Conservation (phyloP, 2,113 vertebrate genomes). For the Caloenas nicobarica region DNA sequence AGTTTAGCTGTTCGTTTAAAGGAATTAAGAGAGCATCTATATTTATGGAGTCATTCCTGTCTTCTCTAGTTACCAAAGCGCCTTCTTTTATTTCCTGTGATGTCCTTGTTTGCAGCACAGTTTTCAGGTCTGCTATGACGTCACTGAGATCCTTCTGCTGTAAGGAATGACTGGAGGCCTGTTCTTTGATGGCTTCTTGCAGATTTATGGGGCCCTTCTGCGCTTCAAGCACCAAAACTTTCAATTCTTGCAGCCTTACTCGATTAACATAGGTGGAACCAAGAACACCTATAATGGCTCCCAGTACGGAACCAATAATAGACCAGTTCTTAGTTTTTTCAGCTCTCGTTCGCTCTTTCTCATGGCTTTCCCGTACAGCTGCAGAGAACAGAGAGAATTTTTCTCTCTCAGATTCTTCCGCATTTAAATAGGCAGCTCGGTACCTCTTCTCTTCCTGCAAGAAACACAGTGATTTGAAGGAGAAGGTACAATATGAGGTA, state of each 20-base stretch:
- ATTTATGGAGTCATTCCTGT: slow-evolving; percentile 39
- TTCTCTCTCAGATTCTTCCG: slow-evolving; percentile 88
- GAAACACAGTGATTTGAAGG: slow-evolving; percentile 15
- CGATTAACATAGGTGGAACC: slow-evolving; percentile 96
- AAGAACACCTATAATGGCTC: slow-evolving; percentile 92
- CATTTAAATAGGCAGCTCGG: slow-evolving; percentile 76
- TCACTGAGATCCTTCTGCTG: slow-evolving; percentile 86
- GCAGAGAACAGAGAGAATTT: slow-evolving; percentile 92
- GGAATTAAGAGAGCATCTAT: slow-evolving; percentile 71
- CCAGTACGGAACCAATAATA: slow-evolving; percentile 90
- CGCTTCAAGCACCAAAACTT: slow-evolving; percentile 88
- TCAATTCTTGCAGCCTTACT: slow-evolving; percentile 92
- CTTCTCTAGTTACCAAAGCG: background rate
- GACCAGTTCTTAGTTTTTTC: slow-evolving; percentile 99
- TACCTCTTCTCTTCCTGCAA: slow-evolving; percentile 91
- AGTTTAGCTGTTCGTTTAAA: slow-evolving; percentile 78
- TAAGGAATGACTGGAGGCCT: slow-evolving; percentile 82
- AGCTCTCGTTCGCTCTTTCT: slow-evolving; percentile 91
- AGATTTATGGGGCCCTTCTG: slow-evolving; percentile 92
- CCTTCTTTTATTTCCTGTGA: slow-evolving; percentile 40
- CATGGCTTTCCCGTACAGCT: slow-evolving; percentile 90
- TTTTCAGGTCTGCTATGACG: slow-evolving; percentile 80
- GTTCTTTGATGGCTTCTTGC: slow-evolving; percentile 90
- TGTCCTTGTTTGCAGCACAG: slow-evolving; percentile 61
- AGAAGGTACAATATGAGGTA: background rate